Evolutionary conservation across 1,140 invertebrate species (phyloP), one percentile per base, ranked within the genome.

Genomic region (Oedothorax gibbosus): DNA sequence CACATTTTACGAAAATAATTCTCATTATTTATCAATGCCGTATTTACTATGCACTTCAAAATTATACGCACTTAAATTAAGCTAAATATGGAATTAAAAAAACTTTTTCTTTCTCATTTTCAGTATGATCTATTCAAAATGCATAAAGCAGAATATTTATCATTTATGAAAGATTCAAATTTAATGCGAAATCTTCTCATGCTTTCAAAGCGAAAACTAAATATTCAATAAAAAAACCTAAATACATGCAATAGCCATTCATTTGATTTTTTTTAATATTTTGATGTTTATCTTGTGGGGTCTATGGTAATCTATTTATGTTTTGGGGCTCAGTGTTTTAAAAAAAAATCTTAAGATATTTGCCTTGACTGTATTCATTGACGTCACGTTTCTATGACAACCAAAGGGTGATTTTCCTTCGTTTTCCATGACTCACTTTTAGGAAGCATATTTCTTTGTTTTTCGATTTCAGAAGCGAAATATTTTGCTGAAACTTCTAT

Each of bases 321-420:
- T 18, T 75, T 73, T 15, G 20, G 7, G 60, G 18, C 72, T 60
- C 8, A 7, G 53, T 11, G 35, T 7, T 57, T 35, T 35, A 7
- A 68, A 79, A 77, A 35, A 35, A 54, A 79, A 54, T 57, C 18
- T 54, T 35, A 12, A 20, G 21, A 68, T 79, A 79, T 54, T 68
- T 79, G 77, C 18, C 50, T 79, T 53, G 20, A 79, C 51, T 68
- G 65, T 68, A 68, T 66, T 79, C 77, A 56, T 79, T 79, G 77
- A 79, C 77, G 77, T 79, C 64, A 79, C n/a, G 77, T 68, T 54
- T 35, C 77, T 51, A 79, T 79, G 18, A 56, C 62, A 79, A 79
- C 77, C 35, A 5, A 35, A 35, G 18, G 49, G 57, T 15, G 49
- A 56, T 68, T 79, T 79, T 79, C 35, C 64, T 64, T 79, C 51